A percentile compares a stretch with the other conserved stretches of the same genome.
phyloP scores from a whole-genome alignment of 2,888 invertebrate genomes.

The Rutpela maculata region DNA sequence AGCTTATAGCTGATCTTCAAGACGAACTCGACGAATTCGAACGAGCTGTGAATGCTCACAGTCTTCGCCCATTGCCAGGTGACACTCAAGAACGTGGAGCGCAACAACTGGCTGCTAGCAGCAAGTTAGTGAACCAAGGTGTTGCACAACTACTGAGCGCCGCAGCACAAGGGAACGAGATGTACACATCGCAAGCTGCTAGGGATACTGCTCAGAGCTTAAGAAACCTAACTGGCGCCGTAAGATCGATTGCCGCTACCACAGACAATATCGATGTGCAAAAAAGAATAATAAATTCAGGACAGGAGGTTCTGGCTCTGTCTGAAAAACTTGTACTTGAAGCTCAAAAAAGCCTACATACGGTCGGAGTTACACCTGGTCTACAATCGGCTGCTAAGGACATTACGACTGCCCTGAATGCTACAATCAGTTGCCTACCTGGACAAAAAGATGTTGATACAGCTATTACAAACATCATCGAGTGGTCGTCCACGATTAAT shows the following conservation, averaged over 20 bases:
- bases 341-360: conserved; percentile 84
- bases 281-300: conserved; percentile 80
- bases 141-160: conserved; percentile 92
- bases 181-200: conserved; percentile 88
- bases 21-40: conserved; percentile 89
- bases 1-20: conserved; percentile 86
- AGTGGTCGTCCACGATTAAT: conserved; percentile 84
- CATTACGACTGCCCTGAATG: conserved; percentile 78
- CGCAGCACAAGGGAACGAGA: conserved; percentile 87
- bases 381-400: conserved; percentile 86
- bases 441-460: conserved; percentile 96
- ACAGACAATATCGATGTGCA: conserved; percentile 77
- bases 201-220: conserved; percentile 87
- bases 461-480: conserved; percentile 88
- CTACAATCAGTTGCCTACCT: conserved; percentile 90
- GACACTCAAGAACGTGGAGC: conserved; percentile 77
- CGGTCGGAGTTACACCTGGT: conserved; percentile 80
- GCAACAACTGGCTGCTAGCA: conserved; percentile 77
- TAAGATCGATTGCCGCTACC: conserved; percentile 85
- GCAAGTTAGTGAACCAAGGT: conserved; percentile 87
- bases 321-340: conserved; percentile 73
- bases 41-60: conserved; percentile 82
- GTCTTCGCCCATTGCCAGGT: conserved; percentile 89
- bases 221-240: conserved; percentile 81
- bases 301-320: conserved; percentile 78